A percentile compares a stretch with the other conserved stretches of the same genome.
Conservation (phyloP, 2,113 vertebrate species). For the Leptodactylus fuscus region DNA sequence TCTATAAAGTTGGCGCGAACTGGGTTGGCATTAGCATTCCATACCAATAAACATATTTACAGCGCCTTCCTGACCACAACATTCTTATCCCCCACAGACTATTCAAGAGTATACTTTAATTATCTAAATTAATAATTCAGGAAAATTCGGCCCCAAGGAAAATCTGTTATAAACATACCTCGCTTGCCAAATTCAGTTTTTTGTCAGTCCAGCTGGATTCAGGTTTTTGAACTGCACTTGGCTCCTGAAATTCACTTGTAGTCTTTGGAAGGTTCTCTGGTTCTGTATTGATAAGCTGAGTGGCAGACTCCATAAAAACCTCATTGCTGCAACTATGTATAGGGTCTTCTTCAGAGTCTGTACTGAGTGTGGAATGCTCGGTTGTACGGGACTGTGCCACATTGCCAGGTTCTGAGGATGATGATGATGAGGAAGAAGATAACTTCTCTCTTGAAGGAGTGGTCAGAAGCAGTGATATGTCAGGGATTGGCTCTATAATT, state of each 20-base stretch:
- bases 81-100: not conserved
- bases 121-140: not conserved
- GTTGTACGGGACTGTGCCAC: conserved; percentile 61
- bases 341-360: conserved; percentile 25
- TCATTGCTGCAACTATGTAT: conserved; percentile 49
- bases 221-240: conserved; percentile 20
- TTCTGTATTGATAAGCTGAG: not conserved
- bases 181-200: not conserved
- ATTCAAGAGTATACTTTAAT: not conserved
- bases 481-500: conserved; percentile 68
- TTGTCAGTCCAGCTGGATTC: not conserved
- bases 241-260: not conserved
- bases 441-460: conserved; percentile 74
- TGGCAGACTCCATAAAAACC: not conserved
- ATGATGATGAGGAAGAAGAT: not conserved
- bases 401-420: not conserved
- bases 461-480: conserved; percentile 77
- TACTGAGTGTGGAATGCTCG: conserved; percentile 63
- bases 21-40: not conserved
- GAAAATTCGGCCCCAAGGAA: not conserved
- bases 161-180: not conserved
- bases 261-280: conserved; percentile 14
- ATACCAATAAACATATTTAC: conserved; percentile 1
- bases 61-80: not conserved
- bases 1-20: not conserved